These are phyloP conservation scores for Cosmopolites sordidus DNA, from an alignment of 2,888 invertebrate genomes.

Conservation along the genomic window DNA sequence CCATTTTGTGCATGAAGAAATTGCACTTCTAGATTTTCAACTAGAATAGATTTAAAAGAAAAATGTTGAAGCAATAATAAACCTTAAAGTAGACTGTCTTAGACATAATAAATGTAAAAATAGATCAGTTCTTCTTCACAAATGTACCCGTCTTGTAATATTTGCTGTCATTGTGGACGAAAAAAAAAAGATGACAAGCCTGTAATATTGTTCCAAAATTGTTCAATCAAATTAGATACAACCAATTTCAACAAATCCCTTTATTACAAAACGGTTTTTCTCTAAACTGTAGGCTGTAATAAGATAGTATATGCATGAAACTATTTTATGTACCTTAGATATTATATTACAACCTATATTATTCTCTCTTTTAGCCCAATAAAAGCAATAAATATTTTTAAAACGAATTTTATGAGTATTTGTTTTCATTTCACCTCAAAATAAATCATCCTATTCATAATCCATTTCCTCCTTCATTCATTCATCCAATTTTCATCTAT, in stretches of 20 bases:
- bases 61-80: slow-evolving; percentile 9
- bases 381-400: slow-evolving; percentile 50
- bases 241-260: not conserved
- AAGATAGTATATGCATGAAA: slow-evolving; percentile 45
- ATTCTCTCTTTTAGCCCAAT: slow-evolving; percentile 46
- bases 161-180: too few relatives aligned
- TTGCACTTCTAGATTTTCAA: slow-evolving; percentile 6
- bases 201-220: not conserved
- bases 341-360: slow-evolving; percentile 37
- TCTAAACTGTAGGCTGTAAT: slow-evolving; percentile 7
- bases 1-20: too few relatives aligned
- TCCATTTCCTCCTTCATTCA: too few relatives aligned
- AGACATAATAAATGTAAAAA: slow-evolving; percentile 3
- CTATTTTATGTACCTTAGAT: slow-evolving; percentile 16
- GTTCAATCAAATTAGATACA: not conserved
- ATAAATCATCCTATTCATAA: too few relatives aligned
- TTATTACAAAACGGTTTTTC: not conserved
- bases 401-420: slow-evolving; percentile 41
- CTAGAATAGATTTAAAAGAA: slow-evolving; percentile 50
- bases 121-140: not conserved
- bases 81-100: slow-evolving; percentile 10
- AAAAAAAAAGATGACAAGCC: too few relatives aligned
- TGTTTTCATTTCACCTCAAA: too few relatives aligned
- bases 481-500: too few relatives aligned
- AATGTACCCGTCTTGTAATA: too few relatives aligned